These are phyloP conservation scores for Polydrusus pterygomalis DNA, from an alignment of 2,888 invertebrate species.

Conservation along the genomic window DNA sequence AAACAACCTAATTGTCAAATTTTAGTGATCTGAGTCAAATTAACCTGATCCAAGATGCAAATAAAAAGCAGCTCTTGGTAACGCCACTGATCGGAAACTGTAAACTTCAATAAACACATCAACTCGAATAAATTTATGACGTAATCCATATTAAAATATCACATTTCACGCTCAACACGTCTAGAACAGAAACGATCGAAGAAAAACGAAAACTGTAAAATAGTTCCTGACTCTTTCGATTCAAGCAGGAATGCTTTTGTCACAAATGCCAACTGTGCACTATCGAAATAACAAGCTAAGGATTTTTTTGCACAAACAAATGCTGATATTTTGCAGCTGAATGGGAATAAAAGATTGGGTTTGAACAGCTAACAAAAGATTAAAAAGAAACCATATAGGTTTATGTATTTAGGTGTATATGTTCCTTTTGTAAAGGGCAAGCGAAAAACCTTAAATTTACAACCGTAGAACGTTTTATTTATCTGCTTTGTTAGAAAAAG, in stretches of 20 bases:
- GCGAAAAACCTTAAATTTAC: no score
- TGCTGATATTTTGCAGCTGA: slow-evolving; percentile 26
- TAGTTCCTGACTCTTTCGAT: slow-evolving; percentile 30
- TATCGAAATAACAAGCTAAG: slow-evolving; percentile 46
- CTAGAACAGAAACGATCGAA: slow-evolving; percentile 21
- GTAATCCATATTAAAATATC: slow-evolving; percentile 43
- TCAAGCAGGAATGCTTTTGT: slow-evolving; percentile 40
- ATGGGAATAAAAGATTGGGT: slow-evolving; percentile 37
- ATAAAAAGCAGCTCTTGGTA: neutral
- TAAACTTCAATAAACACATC: slow-evolving; percentile 23
- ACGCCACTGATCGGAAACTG: neutral
- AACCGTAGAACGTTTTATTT: no score
- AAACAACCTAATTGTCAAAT: no score
- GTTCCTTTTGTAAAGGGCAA: no score
- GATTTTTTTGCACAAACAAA: slow-evolving; percentile 23
- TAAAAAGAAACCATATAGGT: neutral
- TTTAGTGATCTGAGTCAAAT: no score
- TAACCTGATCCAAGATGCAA: no score
- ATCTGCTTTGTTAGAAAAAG: no score
- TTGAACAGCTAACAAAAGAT: slow-evolving; percentile 20
- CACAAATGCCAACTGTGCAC: slow-evolving; percentile 49
- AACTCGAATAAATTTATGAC: slow-evolving; percentile 32
- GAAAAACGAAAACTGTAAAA: slow-evolving; percentile 40
- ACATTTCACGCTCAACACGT: slow-evolving; percentile 32
- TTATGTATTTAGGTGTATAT: neutral